Percentiles rank a stretch among this genome's conserved stretches.
These are phyloP conservation scores for Mormyrops boulengeri DNA, from an alignment of 2,797 vertebrate species.

Conservation along the genomic window DNA sequence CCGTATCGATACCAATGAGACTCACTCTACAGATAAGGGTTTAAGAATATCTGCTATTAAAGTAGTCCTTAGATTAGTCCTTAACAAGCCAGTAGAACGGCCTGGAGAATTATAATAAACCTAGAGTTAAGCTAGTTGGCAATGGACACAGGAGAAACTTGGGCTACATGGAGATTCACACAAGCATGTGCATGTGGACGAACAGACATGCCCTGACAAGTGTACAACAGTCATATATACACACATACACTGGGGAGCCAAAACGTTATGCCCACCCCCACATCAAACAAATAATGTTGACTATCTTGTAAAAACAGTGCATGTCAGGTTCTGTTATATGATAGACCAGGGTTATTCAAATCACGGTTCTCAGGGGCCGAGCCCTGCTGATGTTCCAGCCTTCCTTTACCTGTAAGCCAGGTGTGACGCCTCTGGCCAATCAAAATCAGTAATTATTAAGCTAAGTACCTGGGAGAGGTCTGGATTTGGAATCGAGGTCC, in stretches of 20 bases:
- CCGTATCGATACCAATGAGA: constrained; percentile 15
- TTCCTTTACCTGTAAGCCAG: too few species aligned
- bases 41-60: constrained; percentile 16
- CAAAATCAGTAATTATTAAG: too few species aligned
- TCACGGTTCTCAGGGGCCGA: too few species aligned
- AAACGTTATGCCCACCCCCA: background rate
- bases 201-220: background rate
- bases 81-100: background rate
- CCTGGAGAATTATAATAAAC: background rate
- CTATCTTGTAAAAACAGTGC: background rate
- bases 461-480: too few species aligned
- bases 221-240: background rate
- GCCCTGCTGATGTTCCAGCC: too few species aligned
- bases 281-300: background rate
- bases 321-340: background rate
- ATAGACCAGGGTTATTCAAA: background rate
- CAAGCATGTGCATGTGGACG: background rate
- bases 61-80: constrained; percentile 19
- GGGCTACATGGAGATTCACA: background rate
- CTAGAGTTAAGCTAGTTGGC: background rate
- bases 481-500: too few species aligned
- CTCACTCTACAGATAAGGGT: background rate
- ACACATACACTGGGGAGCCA: background rate
- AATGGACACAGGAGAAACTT: background rate
- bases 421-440: too few species aligned